Evolutionary conservation across 2,113 vertebrate species (phyloP).

Genomic region (Pelmatolapia mariae): DNA sequence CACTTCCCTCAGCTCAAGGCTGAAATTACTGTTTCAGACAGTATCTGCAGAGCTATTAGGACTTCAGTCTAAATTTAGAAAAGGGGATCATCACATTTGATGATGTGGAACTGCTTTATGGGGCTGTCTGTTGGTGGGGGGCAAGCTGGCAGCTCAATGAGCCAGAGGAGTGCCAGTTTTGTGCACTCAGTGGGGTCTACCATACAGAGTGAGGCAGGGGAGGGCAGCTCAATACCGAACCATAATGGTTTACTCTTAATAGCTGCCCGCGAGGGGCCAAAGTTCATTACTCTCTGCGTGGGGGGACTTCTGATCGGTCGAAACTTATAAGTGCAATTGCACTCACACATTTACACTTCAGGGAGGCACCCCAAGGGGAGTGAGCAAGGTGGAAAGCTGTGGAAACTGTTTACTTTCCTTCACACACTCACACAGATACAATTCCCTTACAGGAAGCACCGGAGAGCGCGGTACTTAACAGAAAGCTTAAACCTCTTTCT

Average conservation of each 20-base stretch:
- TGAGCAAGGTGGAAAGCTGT: background rate
- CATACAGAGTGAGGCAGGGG: constrained; percentile 36
- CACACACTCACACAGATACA: background rate
- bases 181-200: constrained; percentile 49
- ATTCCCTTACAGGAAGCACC: background rate
- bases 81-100: constrained; percentile 65
- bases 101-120: constrained; percentile 71
- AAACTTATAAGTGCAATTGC: background rate
- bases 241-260: constrained; percentile 61
- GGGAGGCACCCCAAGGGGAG: background rate
- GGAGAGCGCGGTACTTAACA: background rate
- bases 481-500: background rate
- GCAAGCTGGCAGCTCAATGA: constrained; percentile 64
- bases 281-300: constrained; percentile 57
- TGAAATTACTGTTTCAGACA: constrained; percentile 28
- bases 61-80: constrained; percentile 69
- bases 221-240: constrained; percentile 40
- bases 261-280: constrained; percentile 42
- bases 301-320: constrained; percentile 20
- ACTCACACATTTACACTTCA: background rate
- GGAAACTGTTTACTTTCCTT: background rate
- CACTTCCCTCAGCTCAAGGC: background rate
- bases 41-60: constrained; percentile 65
- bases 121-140: constrained; percentile 45
- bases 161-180: constrained; percentile 57